Conservation (phyloP, 2,888 invertebrate genomes). For the Watsonalla binaria region DNA sequence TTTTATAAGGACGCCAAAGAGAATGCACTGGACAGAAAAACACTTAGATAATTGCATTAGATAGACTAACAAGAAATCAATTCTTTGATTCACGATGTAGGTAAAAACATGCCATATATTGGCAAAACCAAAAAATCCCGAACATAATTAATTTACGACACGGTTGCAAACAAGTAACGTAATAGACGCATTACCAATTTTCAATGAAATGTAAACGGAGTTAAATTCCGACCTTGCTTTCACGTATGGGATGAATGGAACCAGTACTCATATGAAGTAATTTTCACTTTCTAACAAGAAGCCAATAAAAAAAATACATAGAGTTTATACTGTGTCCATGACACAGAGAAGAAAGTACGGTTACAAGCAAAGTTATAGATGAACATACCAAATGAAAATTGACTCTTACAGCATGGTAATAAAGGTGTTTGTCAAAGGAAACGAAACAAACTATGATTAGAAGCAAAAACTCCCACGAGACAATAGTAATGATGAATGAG, state of each 20-base stretch:
- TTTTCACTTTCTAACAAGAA: conserved; percentile 56
- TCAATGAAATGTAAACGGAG: background rate
- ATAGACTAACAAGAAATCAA: no score
- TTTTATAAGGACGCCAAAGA: no score
- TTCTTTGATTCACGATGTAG: no score
- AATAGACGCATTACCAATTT: no score
- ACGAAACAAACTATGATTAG: conserved; percentile 14
- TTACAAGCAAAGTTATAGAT: conserved; percentile 17
- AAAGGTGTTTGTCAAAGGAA: conserved; percentile 9
- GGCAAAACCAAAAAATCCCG: no score
- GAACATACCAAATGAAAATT: conserved; percentile 22
- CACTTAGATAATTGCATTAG: no score
- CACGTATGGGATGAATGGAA: background rate
- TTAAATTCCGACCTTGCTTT: background rate
- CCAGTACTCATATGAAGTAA: conserved; percentile 17
- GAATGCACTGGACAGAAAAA: no score
- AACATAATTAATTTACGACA: no score
- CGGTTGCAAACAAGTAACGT: no score
- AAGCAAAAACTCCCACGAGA: conserved; percentile 36
- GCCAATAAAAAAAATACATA: conserved; percentile 34
- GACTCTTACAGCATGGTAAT: conserved; percentile 27
- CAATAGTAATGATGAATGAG: conserved; percentile 48
- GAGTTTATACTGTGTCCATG: conserved; percentile 45
- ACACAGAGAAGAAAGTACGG: conserved; percentile 47
- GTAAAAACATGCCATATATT: no score